Evolutionary conservation across 53 echinoderm and acorn worm genomes (phyloP).

Genomic region (Henricia sp.): DNA sequence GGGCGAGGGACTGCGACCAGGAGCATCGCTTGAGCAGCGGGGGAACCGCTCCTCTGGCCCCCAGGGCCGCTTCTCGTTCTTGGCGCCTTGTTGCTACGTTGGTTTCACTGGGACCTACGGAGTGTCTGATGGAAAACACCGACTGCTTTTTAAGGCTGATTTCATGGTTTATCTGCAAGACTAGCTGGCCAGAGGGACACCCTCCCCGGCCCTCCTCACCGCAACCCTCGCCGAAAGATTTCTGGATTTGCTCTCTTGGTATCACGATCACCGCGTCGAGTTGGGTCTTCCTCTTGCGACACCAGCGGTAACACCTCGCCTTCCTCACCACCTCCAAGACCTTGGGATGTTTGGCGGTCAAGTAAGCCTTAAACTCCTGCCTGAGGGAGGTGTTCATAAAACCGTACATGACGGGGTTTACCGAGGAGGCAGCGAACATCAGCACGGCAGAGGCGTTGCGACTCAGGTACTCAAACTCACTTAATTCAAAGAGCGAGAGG

Average conservation of each 20-base stretch:
- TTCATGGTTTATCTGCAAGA: conserved; percentile 43
- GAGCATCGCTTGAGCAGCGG: conserved; percentile 44
- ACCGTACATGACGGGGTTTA: conserved; percentile 58
- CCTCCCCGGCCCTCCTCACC: background rate
- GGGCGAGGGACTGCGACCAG: conserved; percentile 42
- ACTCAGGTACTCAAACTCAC: background rate
- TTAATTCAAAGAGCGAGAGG: conserved; percentile 1
- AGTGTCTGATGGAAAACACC: conserved; percentile 19
- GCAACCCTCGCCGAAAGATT: background rate
- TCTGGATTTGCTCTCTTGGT: background rate
- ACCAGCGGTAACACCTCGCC: conserved; percentile 22
- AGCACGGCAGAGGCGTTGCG: conserved; percentile 40
- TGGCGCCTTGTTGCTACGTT: background rate
- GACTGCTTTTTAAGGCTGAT: conserved; percentile 32
- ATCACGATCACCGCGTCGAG: conserved; percentile 32
- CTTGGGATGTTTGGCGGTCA: conserved; percentile 29
- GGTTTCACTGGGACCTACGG: background rate
- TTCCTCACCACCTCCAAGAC: background rate
- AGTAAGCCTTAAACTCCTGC: conserved; percentile 40
- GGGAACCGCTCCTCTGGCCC: background rate
- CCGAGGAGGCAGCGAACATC: conserved; percentile 20
- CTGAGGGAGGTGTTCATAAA: conserved; percentile 50
- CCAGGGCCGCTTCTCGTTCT: background rate
- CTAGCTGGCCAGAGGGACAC: conserved; percentile 15
- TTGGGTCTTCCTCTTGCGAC: conserved; percentile 26